Conservation (phyloP, 2,888 invertebrate species). For the Caenorhabditis doughertyi region DNA sequence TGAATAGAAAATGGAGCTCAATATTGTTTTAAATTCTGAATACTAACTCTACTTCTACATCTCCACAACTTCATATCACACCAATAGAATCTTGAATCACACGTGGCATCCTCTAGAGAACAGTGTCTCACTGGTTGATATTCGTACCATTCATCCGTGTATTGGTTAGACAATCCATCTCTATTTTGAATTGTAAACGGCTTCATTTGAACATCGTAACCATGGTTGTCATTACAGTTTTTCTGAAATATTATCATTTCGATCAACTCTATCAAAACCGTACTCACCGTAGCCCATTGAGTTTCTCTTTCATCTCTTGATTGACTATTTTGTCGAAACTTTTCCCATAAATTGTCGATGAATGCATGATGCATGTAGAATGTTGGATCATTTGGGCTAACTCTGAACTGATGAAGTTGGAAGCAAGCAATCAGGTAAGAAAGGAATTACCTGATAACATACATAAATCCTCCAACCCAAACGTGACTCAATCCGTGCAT, state of each 20-base stretch:
- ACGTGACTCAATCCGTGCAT: constrained; percentile 82
- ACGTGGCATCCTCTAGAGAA: constrained; percentile 67
- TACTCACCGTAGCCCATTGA: constrained; percentile 73
- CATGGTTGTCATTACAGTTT: constrained; percentile 78
- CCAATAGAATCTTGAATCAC: constrained; percentile 78
- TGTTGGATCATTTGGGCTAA: constrained; percentile 76
- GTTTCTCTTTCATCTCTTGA: constrained; percentile 77
- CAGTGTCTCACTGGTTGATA: constrained; percentile 80
- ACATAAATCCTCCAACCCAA: constrained; percentile 83
- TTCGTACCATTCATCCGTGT: constrained; percentile 81
- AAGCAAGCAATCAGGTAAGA: background rate
- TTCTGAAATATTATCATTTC: constrained; percentile 69
- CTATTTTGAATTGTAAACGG: constrained; percentile 80
- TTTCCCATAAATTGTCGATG: constrained; percentile 82
- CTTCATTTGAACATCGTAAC: constrained; percentile 79
- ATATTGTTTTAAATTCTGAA: background rate
- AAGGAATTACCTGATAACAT: constrained; percentile 77
- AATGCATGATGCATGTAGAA: constrained; percentile 82
- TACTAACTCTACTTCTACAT: constrained; percentile 73
- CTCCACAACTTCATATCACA: constrained; percentile 77
- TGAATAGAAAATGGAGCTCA: background rate
- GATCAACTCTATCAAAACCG: background rate
- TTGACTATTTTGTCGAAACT: constrained; percentile 79
- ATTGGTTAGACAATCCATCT: constrained; percentile 81
- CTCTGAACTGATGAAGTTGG: constrained; percentile 38